Base-by-base conservation (phyloP, 92 coral and sea anemone genomes). In the Umimayanthus chanpuru region DNA sequence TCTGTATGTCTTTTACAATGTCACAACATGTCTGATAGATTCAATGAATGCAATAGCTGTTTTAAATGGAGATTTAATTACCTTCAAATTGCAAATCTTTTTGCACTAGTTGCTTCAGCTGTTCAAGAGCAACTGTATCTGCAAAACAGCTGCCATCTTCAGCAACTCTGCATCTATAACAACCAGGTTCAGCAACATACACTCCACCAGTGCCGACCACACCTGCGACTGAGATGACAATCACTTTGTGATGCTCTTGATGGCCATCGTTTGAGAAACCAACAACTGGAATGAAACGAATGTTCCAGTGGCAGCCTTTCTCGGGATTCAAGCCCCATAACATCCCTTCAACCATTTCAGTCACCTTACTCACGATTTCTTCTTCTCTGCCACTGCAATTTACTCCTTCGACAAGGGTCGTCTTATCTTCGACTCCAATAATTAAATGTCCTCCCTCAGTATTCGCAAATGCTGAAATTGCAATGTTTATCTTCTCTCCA, bases 381-480 rank as follows among this genome's bases (percentile, higher is more conserved):
- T 81, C 56, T 66, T 65, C 86, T 16, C 65, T 9, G 28, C 14
- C 76, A 1, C 23, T 0, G 55, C 86, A 82, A 28, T 41, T 16
- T 40, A 82, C 5, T 10, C 86, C 86, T 26, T 82, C n/a, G 20
- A 82, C 26, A 30, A 6, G 21, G 25, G 14, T 6, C 5, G 1
- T 11, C 8, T 41, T 10, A 23, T 82, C 76, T 81, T 81, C 76
- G 9, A 81, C 36, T 9, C 86, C 86, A 39, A 81, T 66, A 15
- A 81, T 61, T 9, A 81, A 1, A n/a, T 20, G 75, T 9, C 86
- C 86, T 65, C 86, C 86, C 74, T 81, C 86, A 39, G 86, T 65
- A 12, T 81, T 81, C 28, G 86, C 86, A 66, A 81, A 81, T 39
- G n/a, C 86, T 9, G 86, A 81, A 1, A 65, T 25, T 5, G 18